A percentile compares a stretch with the other conserved stretches of the same genome.
phyloP scores from a whole-genome alignment of 2,888 invertebrate species.

The Anoplius nigerrimus region DNA sequence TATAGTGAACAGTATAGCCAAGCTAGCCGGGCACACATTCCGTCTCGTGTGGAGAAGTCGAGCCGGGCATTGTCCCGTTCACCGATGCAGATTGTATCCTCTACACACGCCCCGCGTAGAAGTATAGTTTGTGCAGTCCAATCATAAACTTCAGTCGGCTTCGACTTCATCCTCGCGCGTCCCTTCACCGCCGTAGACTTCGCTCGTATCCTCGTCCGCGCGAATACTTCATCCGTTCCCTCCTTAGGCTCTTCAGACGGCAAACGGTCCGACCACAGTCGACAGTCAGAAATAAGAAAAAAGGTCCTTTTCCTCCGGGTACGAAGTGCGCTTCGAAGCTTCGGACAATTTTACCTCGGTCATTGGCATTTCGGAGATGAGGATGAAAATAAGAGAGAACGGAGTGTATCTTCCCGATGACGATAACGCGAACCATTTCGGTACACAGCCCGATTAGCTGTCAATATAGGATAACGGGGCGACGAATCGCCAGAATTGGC shows the following conservation, averaged over 20 bases:
- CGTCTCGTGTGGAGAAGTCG: too few relatives aligned
- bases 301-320: constrained; percentile 7
- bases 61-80: too few relatives aligned
- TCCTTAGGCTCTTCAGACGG: too few relatives aligned
- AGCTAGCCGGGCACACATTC: too few relatives aligned
- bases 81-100: too few relatives aligned
- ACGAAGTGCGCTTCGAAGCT: constrained; percentile 25
- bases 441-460: too few relatives aligned
- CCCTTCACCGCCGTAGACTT: background rate
- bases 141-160: background rate
- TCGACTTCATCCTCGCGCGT: background rate
- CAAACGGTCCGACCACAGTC: background rate
- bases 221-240: background rate
- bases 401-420: too few relatives aligned
- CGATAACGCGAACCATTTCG: too few relatives aligned
- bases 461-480: too few relatives aligned
- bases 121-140: background rate
- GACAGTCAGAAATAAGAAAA: constrained; percentile 37
- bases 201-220: constrained; percentile 6
- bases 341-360: constrained; percentile 25
- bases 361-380: constrained; percentile 14
- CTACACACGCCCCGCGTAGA: too few relatives aligned
- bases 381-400: background rate
- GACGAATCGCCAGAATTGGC: too few relatives aligned
- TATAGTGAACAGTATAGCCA: too few relatives aligned